These are phyloP conservation scores for Apteryx owenii DNA, from an alignment of 2,113 vertebrate genomes.

Conservation along the genomic window DNA sequence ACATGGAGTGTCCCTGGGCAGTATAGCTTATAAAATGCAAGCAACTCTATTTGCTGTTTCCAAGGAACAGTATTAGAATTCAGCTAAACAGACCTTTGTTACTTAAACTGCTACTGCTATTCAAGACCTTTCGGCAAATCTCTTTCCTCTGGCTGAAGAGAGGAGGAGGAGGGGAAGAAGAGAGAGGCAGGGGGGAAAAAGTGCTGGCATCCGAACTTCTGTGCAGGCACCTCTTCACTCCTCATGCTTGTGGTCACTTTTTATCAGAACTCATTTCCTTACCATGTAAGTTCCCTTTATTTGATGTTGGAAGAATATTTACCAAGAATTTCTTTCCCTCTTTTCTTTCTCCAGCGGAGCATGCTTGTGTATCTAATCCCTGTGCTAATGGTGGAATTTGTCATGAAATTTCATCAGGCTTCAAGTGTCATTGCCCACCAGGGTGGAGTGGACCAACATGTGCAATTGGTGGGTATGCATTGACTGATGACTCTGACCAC, in stretches of 20 bases:
- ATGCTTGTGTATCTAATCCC: constrained; percentile 93
- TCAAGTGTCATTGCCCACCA: constrained; percentile 91
- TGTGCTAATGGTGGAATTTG: constrained; percentile 94
- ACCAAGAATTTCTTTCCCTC: not conserved
- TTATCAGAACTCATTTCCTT: not conserved
- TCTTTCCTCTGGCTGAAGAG: not conserved
- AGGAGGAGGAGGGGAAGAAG: too few species aligned
- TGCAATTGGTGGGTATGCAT: constrained; percentile 85
- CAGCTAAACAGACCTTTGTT: not conserved
- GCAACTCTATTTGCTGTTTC: not conserved
- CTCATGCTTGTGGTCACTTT: not conserved
- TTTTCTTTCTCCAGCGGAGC: constrained; percentile 82
- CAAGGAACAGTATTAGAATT: not conserved
- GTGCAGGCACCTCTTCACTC: not conserved
- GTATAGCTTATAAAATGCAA: not conserved
- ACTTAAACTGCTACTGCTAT: not conserved
- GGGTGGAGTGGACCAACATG: constrained; percentile 96
- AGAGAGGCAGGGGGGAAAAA: too few species aligned
- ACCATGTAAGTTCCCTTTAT: not conserved
- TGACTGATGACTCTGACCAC: not conserved
- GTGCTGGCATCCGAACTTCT: not conserved
- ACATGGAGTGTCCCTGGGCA: not conserved
- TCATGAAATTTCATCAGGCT: constrained; percentile 88
- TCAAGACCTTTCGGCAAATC: not conserved
- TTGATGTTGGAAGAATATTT: not conserved